A percentile compares a stretch with the other conserved stretches of the same genome.
Conservation (phyloP, 92 coral and sea anemone genomes). For the Phenganax subtilis region DNA sequence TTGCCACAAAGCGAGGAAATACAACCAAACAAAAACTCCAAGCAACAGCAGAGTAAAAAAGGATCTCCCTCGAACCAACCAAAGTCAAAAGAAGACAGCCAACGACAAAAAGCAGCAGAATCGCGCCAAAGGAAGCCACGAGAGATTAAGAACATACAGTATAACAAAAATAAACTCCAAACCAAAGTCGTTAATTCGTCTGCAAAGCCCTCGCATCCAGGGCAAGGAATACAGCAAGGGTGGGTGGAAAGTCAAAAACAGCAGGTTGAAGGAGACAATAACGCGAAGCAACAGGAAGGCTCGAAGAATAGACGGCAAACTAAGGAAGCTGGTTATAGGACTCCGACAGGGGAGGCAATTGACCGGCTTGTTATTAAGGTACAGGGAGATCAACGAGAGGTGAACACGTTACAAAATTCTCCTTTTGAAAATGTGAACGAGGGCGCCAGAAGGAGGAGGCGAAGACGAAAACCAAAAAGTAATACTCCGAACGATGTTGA, state of each 20-base stretch:
- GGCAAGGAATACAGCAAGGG: too few relatives aligned
- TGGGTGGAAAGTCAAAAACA: too few relatives aligned
- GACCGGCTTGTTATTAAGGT: conserved; percentile 9
- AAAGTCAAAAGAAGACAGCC: neutral
- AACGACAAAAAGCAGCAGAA: neutral
- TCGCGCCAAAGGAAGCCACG: neutral
- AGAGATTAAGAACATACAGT: neutral
- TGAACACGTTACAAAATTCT: neutral
- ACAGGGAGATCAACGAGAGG: conserved; percentile 2
- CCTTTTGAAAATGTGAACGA: conserved; percentile 15
- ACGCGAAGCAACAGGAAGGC: too few relatives aligned
- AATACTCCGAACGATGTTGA: neutral
- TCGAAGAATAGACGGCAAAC: too few relatives aligned
- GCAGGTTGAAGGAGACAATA: too few relatives aligned
- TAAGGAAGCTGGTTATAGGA: too few relatives aligned
- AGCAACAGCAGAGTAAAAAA: neutral
- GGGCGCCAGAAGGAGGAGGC: conserved; percentile 1
- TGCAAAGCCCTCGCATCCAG: too few relatives aligned
- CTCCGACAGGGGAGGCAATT: neutral
- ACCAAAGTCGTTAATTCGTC: too few relatives aligned
- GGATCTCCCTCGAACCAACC: neutral
- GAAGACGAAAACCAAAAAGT: neutral
- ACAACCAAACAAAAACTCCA: neutral
- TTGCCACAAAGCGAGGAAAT: neutral
- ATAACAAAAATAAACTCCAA: too few relatives aligned